Base-by-base conservation (phyloP, 1,140 invertebrate species). In the Zaprionus vittiger region DNA sequence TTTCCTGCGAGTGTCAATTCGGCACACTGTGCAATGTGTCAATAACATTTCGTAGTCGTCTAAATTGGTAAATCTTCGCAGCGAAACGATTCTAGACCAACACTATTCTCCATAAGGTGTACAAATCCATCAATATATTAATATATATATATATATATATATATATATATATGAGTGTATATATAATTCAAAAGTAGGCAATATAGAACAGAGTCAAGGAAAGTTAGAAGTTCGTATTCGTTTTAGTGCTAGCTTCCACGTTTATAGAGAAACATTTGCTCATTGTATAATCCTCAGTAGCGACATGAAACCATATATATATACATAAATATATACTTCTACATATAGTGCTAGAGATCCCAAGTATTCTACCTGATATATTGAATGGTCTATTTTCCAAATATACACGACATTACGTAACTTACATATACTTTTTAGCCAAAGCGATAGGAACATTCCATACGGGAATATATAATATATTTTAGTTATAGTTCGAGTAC, bases 91-190 rank as follows among this genome's bases (percentile, higher is more conserved):
- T 56, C 24, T 77, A 62, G 84, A 87, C 84, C 84, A 87, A 86
- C 71, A 81, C 72, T 81, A 73, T 82, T 71, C 69, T 89, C 59
- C 74, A 70, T 79, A 81, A 84, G 62, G 57, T 87, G 81, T 89
- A 89, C 68, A 83, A 81, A 61, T 66, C 38, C 20, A 12, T 17
- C n/a, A 60, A 44, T 37, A 57, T 38, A 41, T 41, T 20, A 56
- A n/a, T 31, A 57, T 57, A 31, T 34, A 26, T 44, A 28, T 28
- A 67, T 47, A 20, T 37, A 24, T 2, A 54, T 9, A 59, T 49
- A 34, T 26, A 26, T n/a, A 28, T 28, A 67, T 59, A 34, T 37
- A 20, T 14, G 15, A 31, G 17, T 47, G 26, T n/a, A 44, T 47
- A 20, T 37, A 24, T 4, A 54, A 17, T 37, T 52, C 24, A 26